phyloP scores from a whole-genome alignment of 2,888 invertebrate genomes.

The Drosophila conformis region DNA sequence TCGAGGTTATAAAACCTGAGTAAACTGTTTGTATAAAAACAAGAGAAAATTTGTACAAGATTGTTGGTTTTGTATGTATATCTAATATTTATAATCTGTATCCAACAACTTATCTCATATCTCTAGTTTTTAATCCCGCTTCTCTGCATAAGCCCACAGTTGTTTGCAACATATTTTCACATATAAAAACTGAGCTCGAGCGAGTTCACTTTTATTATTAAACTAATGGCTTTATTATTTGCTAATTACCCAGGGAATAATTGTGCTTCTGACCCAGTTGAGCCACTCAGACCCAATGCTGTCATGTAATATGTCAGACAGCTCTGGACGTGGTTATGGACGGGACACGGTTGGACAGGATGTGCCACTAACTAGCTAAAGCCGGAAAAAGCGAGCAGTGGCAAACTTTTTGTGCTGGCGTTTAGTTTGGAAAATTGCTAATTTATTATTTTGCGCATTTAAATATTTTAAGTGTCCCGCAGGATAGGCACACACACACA shows the following conservation, averaged over 20 bases:
- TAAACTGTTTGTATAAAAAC: background rate
- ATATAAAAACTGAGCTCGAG: conserved; percentile 2
- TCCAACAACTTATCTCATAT: background rate
- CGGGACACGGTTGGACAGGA: conserved; percentile 17
- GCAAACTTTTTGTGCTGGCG: conserved; percentile 52
- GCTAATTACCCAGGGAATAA: conserved; percentile 49
- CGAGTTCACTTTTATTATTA: conserved; percentile 33
- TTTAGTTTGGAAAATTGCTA: conserved; percentile 73
- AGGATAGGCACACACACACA: conserved; percentile 58
- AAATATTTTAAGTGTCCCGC: conserved; percentile 81
- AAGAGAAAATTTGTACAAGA: background rate
- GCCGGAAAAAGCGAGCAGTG: conserved; percentile 22
- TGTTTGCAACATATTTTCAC: background rate
- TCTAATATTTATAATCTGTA: background rate
- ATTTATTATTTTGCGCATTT: conserved; percentile 82
- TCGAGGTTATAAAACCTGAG: background rate
- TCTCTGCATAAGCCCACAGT: background rate
- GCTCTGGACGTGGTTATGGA: conserved; percentile 21
- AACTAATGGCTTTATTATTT: conserved; percentile 58
- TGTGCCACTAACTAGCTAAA: conserved; percentile 8
- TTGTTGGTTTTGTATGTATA: background rate
- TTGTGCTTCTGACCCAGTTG: conserved; percentile 64
- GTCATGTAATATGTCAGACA: conserved; percentile 69
- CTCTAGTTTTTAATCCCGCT: background rate
- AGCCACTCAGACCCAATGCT: conserved; percentile 23